Evolutionary conservation across 2,888 invertebrate species (phyloP).

Genomic region (Amblyteles armatorius): DNA sequence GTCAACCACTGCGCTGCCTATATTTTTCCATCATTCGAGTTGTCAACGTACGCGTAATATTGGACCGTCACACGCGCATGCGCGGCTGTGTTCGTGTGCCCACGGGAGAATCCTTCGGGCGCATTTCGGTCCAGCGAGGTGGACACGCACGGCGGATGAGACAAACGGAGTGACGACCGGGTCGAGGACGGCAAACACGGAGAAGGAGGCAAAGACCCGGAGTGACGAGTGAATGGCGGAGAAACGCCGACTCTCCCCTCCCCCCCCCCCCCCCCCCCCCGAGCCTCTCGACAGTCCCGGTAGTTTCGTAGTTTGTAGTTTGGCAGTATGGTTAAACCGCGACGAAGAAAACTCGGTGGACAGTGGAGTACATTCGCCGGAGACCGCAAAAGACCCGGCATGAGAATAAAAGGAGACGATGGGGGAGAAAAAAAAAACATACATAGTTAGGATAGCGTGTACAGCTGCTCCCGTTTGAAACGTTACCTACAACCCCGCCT

Average conservation of each 20-base stretch:
- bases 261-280: too few species aligned
- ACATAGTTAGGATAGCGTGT: conserved; percentile 43
- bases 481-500: conserved; percentile 50
- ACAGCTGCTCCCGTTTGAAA: conserved; percentile 71
- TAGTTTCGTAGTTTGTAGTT: conserved; percentile 21
- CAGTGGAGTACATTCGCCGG: conserved; percentile 45
- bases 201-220: conserved; percentile 56
- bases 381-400: conserved; percentile 60
- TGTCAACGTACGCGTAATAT: too few species aligned
- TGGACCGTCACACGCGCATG: neutral
- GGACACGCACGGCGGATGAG: conserved; percentile 29
- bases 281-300: neutral
- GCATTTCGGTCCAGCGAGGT: conserved; percentile 30
- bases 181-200: conserved; percentile 62
- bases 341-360: conserved; percentile 33
- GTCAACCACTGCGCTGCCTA: too few species aligned
- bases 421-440: conserved; percentile 39
- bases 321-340: conserved; percentile 23
- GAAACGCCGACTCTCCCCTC: conserved; percentile 47
- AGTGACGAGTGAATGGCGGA: conserved; percentile 61
- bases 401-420: conserved; percentile 59
- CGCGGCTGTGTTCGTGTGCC: neutral
- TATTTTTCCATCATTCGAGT: too few species aligned
- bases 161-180: conserved; percentile 47
- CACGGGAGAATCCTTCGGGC: conserved; percentile 20